phyloP scores from a whole-genome alignment of 1,140 invertebrate genomes.

The Paraescarpia echinospica region DNA sequence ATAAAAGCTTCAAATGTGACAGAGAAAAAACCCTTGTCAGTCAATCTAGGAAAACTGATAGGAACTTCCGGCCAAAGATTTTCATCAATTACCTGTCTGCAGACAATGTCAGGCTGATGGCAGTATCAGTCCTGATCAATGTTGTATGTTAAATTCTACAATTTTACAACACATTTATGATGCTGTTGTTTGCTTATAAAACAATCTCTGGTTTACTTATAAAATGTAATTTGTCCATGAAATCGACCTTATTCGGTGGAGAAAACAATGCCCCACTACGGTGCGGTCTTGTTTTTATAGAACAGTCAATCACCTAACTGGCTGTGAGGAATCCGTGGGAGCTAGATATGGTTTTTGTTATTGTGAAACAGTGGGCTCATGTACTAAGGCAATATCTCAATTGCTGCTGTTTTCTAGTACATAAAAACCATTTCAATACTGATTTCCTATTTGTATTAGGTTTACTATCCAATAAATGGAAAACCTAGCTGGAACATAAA shows the following conservation, averaged over 20 bases:
- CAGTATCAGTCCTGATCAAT: not conserved
- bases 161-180: not conserved
- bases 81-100: not conserved
- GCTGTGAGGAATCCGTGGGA: not conserved
- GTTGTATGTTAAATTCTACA: not conserved
- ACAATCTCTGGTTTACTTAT: not conserved
- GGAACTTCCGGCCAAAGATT: not conserved
- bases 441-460: too few species aligned
- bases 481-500: too few species aligned
- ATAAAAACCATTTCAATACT: not conserved
- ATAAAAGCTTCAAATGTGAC: not conserved
- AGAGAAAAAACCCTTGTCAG: not conserved
- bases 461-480: too few species aligned
- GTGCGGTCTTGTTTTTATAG: not conserved
- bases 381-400: not conserved
- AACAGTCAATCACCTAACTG: not conserved
- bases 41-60: not conserved
- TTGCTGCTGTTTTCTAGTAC: not conserved
- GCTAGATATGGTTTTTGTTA: not conserved
- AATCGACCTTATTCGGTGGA: not conserved
- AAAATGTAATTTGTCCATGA: too few species aligned
- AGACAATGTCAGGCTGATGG: not conserved
- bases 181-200: not conserved
- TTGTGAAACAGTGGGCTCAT: not conserved
- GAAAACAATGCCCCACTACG: not conserved